Percentiles rank a stretch among this genome's conserved stretches.
These are phyloP conservation scores for Coenonympha arcania DNA, from an alignment of 2,888 invertebrate genomes.

Conservation along the genomic window DNA sequence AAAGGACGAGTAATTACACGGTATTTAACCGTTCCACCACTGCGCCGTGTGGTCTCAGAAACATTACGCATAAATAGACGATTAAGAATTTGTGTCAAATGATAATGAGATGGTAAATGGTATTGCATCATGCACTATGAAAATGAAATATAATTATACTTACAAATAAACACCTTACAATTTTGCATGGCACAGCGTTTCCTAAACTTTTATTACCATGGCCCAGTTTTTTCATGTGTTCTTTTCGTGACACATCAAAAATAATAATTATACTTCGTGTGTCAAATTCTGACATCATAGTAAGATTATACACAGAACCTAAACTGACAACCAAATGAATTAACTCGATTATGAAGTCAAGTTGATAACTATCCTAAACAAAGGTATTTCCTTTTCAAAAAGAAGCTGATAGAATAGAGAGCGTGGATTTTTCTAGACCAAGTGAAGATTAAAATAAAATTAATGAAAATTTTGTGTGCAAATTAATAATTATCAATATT, in stretches of 20 bases:
- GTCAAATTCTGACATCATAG: not conserved
- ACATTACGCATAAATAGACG: slow-evolving; percentile 13
- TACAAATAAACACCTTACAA: not conserved
- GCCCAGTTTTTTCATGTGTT: not conserved
- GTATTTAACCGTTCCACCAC: not conserved
- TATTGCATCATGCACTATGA: slow-evolving; percentile 27
- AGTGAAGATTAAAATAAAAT: too few relatives aligned
- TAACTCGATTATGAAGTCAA: too few relatives aligned
- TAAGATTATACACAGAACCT: too few relatives aligned
- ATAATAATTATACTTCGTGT: not conserved
- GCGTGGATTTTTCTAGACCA: too few relatives aligned
- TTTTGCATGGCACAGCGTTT: not conserved
- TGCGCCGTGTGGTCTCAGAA: not conserved
- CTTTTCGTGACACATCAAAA: not conserved
- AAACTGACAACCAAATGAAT: too few relatives aligned
- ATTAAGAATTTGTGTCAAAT: slow-evolving; percentile 28
- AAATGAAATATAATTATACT: slow-evolving; percentile 17
- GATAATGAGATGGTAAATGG: slow-evolving; percentile 28
- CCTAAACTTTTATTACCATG: not conserved
- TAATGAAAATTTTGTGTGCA: too few relatives aligned
- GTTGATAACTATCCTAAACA: too few relatives aligned
- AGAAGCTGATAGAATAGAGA: too few relatives aligned
- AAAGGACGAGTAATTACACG: too few relatives aligned
- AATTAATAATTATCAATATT: too few relatives aligned
- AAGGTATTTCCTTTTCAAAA: too few relatives aligned